Base-by-base conservation (phyloP, 2,797 vertebrate species). In the Aeoliscus strigatus region DNA sequence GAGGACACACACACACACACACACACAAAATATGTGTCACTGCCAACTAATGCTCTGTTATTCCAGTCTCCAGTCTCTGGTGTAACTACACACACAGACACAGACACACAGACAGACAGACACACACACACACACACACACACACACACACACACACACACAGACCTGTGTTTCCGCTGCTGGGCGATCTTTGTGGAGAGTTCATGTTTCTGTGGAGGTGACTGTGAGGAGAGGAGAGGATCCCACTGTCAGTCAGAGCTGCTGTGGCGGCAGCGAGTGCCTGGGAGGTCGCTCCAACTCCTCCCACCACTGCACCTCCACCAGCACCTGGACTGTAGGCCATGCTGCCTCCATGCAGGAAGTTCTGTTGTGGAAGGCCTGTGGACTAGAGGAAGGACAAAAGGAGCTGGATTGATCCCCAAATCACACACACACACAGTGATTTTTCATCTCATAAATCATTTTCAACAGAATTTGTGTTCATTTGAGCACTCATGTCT, bases 151-250 rank as follows among this genome's bases (percentile, higher is more conserved):
- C 33, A 27, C 9, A 52, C 6, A 28, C 15, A 14, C 14, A 88
- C 67, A 59, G 28, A 94, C 93, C 88, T 87, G 92, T 61, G 11
- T 71, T 88, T 53, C 89, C 92, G 2, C 89, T 78, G 71, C 90
- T 91, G 1, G 89, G 76, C 27, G 92, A 86, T 71, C 92, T 90
- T 70, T 94, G 94, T 16, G 92, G 91, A 30, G 91, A 91, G 57
- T 62, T 55, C 4, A 91, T 80, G 51, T 87, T 91, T 68, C 92
- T 89, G 66, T 92, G 91, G 57, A 93, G 78, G 14, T 91, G 51
- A 47, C 79, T 60, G 71, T 88, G 92, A 46, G 89, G 88, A 0
- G 91, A 87, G 49, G 92, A 88, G 14, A 94, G 88, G 86, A 94
- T 89, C 68, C 86, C 88, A 0, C 86, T 80, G 40, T 94, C 91